These are phyloP conservation scores for Denticeps clupeoides DNA, from an alignment of 2,797 vertebrate species.

Conservation along the genomic window DNA sequence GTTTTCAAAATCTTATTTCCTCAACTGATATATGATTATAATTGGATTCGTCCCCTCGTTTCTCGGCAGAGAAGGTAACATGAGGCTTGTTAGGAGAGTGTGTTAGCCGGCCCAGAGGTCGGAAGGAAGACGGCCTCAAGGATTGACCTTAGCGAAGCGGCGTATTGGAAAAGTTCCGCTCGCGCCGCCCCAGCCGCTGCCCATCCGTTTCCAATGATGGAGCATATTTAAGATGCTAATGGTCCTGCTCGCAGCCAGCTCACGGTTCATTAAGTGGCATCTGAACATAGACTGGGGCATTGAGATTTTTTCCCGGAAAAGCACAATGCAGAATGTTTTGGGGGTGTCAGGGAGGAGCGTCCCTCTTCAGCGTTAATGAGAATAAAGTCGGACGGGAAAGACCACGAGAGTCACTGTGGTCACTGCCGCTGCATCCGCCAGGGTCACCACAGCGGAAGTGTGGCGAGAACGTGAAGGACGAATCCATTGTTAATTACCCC, in stretches of 20 bases:
- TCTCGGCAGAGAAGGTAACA: slow-evolving; percentile 56
- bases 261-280: slow-evolving; percentile 23
- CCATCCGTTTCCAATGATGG: slow-evolving; percentile 18
- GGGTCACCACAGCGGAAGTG: too few species aligned
- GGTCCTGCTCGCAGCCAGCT: slow-evolving; percentile 22
- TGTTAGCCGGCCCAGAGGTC: slow-evolving; percentile 42
- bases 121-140: slow-evolving; percentile 48
- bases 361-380: slow-evolving; percentile 50
- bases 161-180: slow-evolving; percentile 19
- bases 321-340: too few species aligned
- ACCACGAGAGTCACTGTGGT: too few species aligned
- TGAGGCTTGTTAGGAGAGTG: slow-evolving; percentile 40
- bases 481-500: slow-evolving; percentile 32
- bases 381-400: too few species aligned
- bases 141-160: slow-evolving; percentile 33
- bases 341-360: too few species aligned
- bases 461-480: too few species aligned
- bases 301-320: slow-evolving; percentile 30
- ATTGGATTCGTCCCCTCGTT: slow-evolving; percentile 52
- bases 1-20: slow-evolving; percentile 54
- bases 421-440: too few species aligned
- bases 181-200: slow-evolving; percentile 14
- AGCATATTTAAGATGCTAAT: slow-evolving; percentile 36
- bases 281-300: slow-evolving; percentile 35
- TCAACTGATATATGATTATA: slow-evolving; percentile 56